phyloP scores from a whole-genome alignment of 2,113 vertebrate species.

The Hippocampus abdominalis region DNA sequence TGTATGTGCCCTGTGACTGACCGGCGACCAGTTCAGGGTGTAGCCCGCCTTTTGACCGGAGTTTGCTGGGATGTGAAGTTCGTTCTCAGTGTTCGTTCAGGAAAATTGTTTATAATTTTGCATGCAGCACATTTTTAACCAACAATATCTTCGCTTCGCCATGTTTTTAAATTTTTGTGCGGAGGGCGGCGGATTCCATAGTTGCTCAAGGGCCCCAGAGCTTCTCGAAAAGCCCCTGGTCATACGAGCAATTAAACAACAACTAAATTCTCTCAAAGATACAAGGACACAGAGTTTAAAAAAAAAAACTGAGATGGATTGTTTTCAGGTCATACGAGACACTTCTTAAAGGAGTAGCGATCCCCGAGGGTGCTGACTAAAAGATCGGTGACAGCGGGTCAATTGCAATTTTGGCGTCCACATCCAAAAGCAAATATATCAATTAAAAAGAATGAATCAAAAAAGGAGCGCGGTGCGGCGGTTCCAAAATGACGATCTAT shows the following conservation, averaged over 20 bases:
- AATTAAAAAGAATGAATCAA: slow-evolving; percentile 80
- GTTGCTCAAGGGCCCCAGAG: neutral
- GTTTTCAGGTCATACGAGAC: slow-evolving; percentile 62
- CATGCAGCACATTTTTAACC: neutral
- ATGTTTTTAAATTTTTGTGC: neutral
- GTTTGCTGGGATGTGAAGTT: too few species aligned
- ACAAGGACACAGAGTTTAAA: slow-evolving; percentile 35
- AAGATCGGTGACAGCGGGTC: slow-evolving; percentile 71
- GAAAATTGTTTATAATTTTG: too few species aligned
- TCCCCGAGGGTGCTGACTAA: slow-evolving; percentile 48
- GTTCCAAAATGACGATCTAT: slow-evolving; percentile 73
- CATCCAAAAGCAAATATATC: slow-evolving; percentile 75
- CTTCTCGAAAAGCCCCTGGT: neutral
- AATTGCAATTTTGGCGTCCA: slow-evolving; percentile 70
- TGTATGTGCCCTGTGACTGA: too few species aligned
- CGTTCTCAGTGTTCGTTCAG: too few species aligned
- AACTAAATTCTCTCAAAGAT: slow-evolving; percentile 48
- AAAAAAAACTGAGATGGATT: slow-evolving; percentile 36
- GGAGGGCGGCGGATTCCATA: neutral
- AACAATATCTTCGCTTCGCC: neutral
- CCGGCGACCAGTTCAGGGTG: too few species aligned
- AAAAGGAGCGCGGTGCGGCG: slow-evolving; percentile 51
- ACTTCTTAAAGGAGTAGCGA: slow-evolving; percentile 46
- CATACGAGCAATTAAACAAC: slow-evolving; percentile 10
- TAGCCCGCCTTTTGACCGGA: too few species aligned